Base-by-base conservation (phyloP, 2,113 vertebrate genomes). In the Speoplatyrhinus poulsoni region DNA sequence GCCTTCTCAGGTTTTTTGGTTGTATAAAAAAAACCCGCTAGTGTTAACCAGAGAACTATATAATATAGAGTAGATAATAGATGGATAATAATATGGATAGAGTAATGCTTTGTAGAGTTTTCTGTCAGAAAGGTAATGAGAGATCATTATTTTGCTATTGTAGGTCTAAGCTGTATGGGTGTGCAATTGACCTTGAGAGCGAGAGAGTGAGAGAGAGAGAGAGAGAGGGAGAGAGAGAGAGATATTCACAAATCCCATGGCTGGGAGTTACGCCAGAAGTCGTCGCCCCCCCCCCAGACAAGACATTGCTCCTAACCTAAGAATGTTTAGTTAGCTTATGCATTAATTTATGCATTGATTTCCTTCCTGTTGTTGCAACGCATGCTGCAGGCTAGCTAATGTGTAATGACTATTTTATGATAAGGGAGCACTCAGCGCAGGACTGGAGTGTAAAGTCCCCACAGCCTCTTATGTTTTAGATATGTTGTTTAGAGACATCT, bases 221-320 rank as follows among this genome's bases (percentile, higher is more conserved):
- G 72, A 71, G 60, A 70, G 12, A 58, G 67, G 50, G 67, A 26
- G n/a, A 26, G 46, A 47, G 49, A 87, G 83, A 88, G 81, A 78
- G 19, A 19, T 80, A 79, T 26, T 26, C 76, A 84, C 56, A 90
- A 88, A 85, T 90, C 84, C 81, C 62, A 72, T 64, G 67, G 49
- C 64, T 80, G 83, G 84, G 82, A 89, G 65, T 75, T 70, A 63
- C 74, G 83, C 87, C 85, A 89, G 78, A 26, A 26, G 26, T 26
- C 26, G 26, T 26, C 26, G 26, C 2, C 19, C 19, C 26, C 26
- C 26, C 26, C 26, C 26, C 26, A 26, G 26, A 26, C 2, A 26
- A 26, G 26, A 26, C 26, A 26, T 26, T 26, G 26, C 26, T 26
- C 26, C 3, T 26, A 2, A 26, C 26, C 26, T 26, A 26, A 26